Evolutionary conservation across 2,113 vertebrate genomes (phyloP), one percentile per base, ranked within the genome.

Genomic region (Gobio gobio): DNA sequence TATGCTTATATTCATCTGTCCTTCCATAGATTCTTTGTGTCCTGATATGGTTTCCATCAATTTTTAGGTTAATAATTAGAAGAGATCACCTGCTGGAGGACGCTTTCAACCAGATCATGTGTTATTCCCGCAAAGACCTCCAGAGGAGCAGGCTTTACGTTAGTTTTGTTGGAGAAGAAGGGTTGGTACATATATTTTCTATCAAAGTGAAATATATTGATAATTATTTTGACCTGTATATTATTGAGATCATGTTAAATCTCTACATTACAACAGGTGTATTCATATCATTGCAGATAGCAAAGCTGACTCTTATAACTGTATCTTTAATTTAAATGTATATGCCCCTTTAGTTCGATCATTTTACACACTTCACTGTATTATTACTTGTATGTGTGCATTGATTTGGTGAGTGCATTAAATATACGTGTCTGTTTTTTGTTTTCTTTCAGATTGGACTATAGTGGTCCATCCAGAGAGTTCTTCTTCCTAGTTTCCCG

Each of bases 21-120:
- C 24, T 10, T 77, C 14, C 18, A 20, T 36, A 3, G 51, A 78
- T 40, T 59, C 16, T 49, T 81, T 76, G 43, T 59, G 56, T 61
- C 51, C 24, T 59, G 13, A 58, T 59, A 14, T 8, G 64, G 36
- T 80, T 47, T 56, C 68, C 14, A 83, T 77, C 18, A 24, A 14
- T 33, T 72, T 89, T 82, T 93, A 99, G 98, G 91, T 94, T 99
- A 92, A 97, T 99, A 89, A 99, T 99, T 92, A 95, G 98, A 89
- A 96, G 98, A 94, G 98, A 99, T 89, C 98, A 99, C 90, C 95
- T 99, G 87, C 93, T 99, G 81, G 98, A 99, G 92, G 98, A 99
- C 83, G 98, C 97, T 90, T 99, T 99, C 81, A 99, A 99, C 90
- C 98, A 99, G 94, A 99, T 99, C 88, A 99, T 99, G 98, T 98